Percentiles rank a stretch among this genome's conserved stretches.
Evolutionary conservation across 1,140 invertebrate species (phyloP).

Genomic region (Temnothorax nylanderi): DNA sequence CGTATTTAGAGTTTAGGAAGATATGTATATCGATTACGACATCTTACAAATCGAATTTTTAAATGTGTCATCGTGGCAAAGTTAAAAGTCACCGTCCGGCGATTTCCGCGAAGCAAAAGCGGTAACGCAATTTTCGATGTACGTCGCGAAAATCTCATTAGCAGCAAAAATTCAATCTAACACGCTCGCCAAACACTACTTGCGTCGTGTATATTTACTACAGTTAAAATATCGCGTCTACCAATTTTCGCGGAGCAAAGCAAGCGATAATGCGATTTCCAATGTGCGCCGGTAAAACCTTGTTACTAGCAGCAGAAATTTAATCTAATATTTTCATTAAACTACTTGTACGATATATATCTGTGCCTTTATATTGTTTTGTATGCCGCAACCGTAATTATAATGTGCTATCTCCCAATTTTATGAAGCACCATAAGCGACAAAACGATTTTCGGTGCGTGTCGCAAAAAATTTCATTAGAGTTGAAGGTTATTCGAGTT

Average conservation of each 20-base stretch:
- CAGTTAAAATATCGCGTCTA: conserved; percentile 60
- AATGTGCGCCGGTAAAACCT: conserved; percentile 50
- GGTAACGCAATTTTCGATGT: conserved; percentile 57
- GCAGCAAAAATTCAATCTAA: conserved; percentile 60
- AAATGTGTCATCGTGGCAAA: conserved; percentile 47
- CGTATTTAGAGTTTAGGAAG: not conserved
- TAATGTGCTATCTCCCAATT: conserved; percentile 27
- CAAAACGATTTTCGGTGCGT: not conserved
- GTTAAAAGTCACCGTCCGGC: conserved; percentile 51
- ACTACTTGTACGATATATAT: conserved; percentile 35
- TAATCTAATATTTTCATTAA: conserved; percentile 58
- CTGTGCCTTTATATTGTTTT: conserved; percentile 50
- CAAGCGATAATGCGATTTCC: conserved; percentile 61
- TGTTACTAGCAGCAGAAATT: conserved; percentile 56
- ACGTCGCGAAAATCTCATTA: conserved; percentile 60
- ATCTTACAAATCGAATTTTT: conserved; percentile 48
- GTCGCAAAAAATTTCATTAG: not conserved
- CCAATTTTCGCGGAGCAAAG: conserved; percentile 58
- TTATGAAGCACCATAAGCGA: not conserved
- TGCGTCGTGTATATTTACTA: conserved; percentile 54
- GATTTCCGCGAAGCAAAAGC: conserved; percentile 51
- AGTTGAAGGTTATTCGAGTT: not conserved
- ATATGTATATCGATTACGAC: not conserved
- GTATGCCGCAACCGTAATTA: conserved; percentile 29
- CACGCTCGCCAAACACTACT: conserved; percentile 61